Base-by-base conservation (phyloP, 2,113 vertebrate genomes). In the Sturnira hondurensis region DNA sequence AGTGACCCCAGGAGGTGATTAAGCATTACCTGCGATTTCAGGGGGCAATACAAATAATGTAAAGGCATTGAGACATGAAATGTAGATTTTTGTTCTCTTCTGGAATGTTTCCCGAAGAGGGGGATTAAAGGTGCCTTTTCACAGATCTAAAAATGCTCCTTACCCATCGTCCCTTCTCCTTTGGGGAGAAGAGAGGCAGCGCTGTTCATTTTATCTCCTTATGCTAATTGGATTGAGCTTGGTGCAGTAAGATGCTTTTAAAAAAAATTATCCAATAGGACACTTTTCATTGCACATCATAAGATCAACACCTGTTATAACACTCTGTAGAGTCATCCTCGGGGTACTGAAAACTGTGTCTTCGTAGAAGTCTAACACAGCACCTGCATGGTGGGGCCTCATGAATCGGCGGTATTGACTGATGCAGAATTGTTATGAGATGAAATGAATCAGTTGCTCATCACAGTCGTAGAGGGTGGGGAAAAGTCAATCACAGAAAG, bases 341-440 rank as follows among this genome's bases (percentile, higher is more conserved):
- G 36, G 63, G 22, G 10, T 56, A 13, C 61, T 63, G n/a, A 80
- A 74, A 19, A 22, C 31, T n/a, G 2, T 1, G 5, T 36, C 24
- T 74, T 8, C 3, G 6, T 13, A n/a, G 28, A 71, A 71, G 28
- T 10, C 22, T 20, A 33, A 6, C n/a, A 16, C 1, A 13, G 90
- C 6, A 0, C 56, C 10, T 74, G 24, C 0, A 17, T 0, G 2
- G 26, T 7, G 5, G 17, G 10, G 10, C 50, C 84, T 73, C 78
- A 19, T 26, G 14, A 22, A 45, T 36, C 36, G 22, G 2, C 0
- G 14, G 45, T 61, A 52, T 0, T 45, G n/a, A 56, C 5, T 0
- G 43, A 67, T 2, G 24, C 36, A 36, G 90, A 36, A 58, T 38
- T 2, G 43, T 86, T 77, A n/a, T 38, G 11, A 65, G 71, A 88